Base-by-base conservation (phyloP, 2,888 invertebrate species). In the Halictus quadricinctus region DNA sequence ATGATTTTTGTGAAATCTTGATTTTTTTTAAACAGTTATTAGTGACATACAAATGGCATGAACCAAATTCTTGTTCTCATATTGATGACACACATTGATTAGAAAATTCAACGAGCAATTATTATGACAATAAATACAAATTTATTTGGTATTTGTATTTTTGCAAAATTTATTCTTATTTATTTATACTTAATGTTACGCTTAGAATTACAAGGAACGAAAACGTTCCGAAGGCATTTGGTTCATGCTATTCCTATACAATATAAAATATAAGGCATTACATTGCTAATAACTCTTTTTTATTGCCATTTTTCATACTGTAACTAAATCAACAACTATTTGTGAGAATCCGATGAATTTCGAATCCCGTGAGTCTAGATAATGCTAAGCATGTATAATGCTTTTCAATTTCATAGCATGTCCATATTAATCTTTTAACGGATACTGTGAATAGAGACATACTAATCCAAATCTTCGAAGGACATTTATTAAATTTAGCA, bases 1-100 rank as follows among this genome's bases (percentile, higher is more conserved):
- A 88, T 88, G 83, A 88, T 88, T 88, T 88, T 88, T 88, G 88
- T 88, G 81, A 86, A 88, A 88, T 88, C 86, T 83, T 88, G 80
- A 81, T 84, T 76, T 66, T 80, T 69, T 64, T 64, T 64, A 64
- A 76, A 83, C 48, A 83, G 78, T 81, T 88, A 82, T 66, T 81
- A 79, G 80, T 82, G 69, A 82, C 64, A 54, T 78, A 80, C 48
- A 74, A 78, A 76, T 83, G 72, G 79, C 78, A 86, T 79, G 79
- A 82, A 88, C 78, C 85, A 81, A 86, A 81, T 79, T 25, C 50
- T 73, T 70, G 43, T 81, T 82, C 60, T 72, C 18, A 15, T 75
- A 74, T 66, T 25, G 18, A 58, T 48, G 41, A 72, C 70, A 48
- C 43, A 69, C 43, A 69, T 77, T 80, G 74, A 74, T 64, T 64